Evolutionary conservation across 2,113 vertebrate genomes (phyloP).

Genomic region (Elephas maximus): DNA sequence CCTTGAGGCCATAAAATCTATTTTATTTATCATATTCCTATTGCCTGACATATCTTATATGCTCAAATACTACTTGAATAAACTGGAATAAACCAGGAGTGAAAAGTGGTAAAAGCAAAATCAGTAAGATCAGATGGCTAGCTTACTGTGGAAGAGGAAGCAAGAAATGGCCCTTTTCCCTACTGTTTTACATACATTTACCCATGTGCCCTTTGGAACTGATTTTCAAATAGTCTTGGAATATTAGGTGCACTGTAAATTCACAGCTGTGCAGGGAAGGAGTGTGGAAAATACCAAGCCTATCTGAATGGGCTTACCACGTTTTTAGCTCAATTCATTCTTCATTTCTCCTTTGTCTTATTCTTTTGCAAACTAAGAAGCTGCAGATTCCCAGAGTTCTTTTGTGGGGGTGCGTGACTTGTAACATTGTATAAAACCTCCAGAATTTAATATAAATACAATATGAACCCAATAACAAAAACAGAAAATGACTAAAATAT

Average conservation of each 20-base stretch:
- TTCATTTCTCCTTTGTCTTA: constrained; percentile 17
- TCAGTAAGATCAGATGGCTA: not conserved
- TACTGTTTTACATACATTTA: constrained; percentile 34
- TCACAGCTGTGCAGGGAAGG: not conserved
- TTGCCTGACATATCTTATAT: not conserved
- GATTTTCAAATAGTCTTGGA: constrained; percentile 15
- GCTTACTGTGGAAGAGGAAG: not conserved
- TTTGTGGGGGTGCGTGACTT: not conserved
- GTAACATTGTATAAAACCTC: not conserved
- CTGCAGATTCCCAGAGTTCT: not conserved
- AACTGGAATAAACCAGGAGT: constrained; percentile 8
- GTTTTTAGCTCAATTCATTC: not conserved
- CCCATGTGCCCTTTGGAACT: not conserved
- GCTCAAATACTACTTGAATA: not conserved
- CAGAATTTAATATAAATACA: not conserved
- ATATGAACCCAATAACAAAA: not conserved
- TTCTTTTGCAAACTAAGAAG: constrained; percentile 26
- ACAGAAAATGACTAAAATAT: not conserved
- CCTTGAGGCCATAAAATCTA: not conserved
- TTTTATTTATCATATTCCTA: not conserved
- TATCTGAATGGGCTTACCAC: not conserved
- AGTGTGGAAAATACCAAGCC: not conserved
- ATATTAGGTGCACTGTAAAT: not conserved
- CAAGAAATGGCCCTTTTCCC: not conserved
- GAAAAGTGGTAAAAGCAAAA: not conserved